A percentile compares a stretch with the other conserved stretches of the same genome.
These are phyloP conservation scores for Melipona bicolor DNA, from an alignment of 2,888 invertebrate species.

Conservation along the genomic window DNA sequence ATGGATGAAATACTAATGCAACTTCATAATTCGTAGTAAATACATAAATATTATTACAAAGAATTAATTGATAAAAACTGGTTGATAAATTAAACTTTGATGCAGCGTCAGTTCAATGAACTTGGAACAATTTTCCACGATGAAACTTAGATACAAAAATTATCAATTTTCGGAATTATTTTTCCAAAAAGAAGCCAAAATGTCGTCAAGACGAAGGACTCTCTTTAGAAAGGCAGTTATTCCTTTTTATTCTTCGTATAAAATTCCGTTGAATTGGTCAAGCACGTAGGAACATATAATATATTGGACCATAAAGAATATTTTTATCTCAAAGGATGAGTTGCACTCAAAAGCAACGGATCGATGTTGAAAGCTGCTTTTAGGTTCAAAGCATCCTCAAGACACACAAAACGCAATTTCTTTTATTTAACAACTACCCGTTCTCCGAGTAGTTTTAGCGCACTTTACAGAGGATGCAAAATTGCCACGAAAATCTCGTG, in stretches of 20 bases:
- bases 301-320: conserved; percentile 5
- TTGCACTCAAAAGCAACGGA: neutral
- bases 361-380: neutral
- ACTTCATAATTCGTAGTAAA: too few relatives aligned
- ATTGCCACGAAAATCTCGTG: neutral
- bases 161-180: too few relatives aligned
- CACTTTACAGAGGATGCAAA: neutral
- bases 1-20: neutral
- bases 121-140: too few relatives aligned
- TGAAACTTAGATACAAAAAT: too few relatives aligned
- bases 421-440: neutral
- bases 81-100: too few relatives aligned
- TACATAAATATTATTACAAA: too few relatives aligned
- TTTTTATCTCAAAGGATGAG: neutral
- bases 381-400: neutral
- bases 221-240: neutral
- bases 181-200: neutral
- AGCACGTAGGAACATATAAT: neutral
- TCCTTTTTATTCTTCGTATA: neutral
- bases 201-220: neutral
- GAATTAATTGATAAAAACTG: too few relatives aligned
- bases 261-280: conserved; percentile 6
- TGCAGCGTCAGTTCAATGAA: too few relatives aligned
- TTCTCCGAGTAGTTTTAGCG: neutral
- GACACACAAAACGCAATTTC: neutral